phyloP scores from a whole-genome alignment of 1,140 invertebrate species.

The Harpegnathos saltator region DNA sequence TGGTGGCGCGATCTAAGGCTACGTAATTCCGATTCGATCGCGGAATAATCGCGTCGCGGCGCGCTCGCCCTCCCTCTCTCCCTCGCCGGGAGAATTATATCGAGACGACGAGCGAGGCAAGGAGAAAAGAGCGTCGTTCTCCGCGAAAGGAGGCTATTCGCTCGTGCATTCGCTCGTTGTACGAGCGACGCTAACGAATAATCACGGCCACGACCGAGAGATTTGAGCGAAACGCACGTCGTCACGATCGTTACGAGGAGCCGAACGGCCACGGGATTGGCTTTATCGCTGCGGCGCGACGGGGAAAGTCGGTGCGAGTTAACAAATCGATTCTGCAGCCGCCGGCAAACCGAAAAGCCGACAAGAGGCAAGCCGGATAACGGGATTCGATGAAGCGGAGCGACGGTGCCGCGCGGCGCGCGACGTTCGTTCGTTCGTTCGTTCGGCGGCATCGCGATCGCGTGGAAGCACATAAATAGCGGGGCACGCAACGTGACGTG shows the following conservation, averaged over 20 bases:
- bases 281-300: slow-evolving; percentile 21
- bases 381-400: slow-evolving; percentile 38
- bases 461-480: slow-evolving; percentile 58
- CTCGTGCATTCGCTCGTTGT: slow-evolving; percentile 2
- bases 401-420: neutral
- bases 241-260: slow-evolving; percentile 21
- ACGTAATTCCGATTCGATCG: slow-evolving; percentile 41
- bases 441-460: slow-evolving; percentile 19
- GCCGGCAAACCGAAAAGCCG: slow-evolving; percentile 40
- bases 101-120: too few relatives aligned
- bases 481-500: slow-evolving; percentile 58
- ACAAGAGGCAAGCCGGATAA: slow-evolving; percentile 28
- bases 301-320: slow-evolving; percentile 34
- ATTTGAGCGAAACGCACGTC: neutral
- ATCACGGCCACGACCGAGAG: slow-evolving; percentile 3
- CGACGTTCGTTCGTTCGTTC: neutral
- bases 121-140: neutral
- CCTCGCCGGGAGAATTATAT: too few relatives aligned
- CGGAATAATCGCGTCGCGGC: slow-evolving; percentile 53
- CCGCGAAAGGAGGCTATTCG: neutral
- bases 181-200: neutral
- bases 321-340: slow-evolving; percentile 46
- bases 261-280: slow-evolving; percentile 3
- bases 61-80: neutral
- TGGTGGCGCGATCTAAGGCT: slow-evolving; percentile 21